phyloP scores from a whole-genome alignment of 2,888 invertebrate genomes.

The Drosophila nigricruria region DNA sequence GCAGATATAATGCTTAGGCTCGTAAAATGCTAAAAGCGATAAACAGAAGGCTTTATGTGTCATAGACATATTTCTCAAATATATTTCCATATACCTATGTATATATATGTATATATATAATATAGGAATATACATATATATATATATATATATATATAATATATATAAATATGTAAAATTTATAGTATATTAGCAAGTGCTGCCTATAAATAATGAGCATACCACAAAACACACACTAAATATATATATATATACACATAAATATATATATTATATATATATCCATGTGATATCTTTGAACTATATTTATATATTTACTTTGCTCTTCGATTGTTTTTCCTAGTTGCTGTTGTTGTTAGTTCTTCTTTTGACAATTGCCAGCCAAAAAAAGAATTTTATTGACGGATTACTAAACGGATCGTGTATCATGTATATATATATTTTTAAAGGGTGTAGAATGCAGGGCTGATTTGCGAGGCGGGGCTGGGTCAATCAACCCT shows the following conservation, averaged over 20 bases:
- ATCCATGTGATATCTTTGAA: slow-evolving; percentile 53
- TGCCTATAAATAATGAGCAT: slow-evolving; percentile 70
- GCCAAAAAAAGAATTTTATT: slow-evolving; percentile 30
- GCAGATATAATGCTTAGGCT: slow-evolving; percentile 62
- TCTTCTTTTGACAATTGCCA: slow-evolving; percentile 14
- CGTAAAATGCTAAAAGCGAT: slow-evolving; percentile 67
- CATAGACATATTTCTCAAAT: slow-evolving; percentile 27
- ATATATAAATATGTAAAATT: slow-evolving; percentile 12
- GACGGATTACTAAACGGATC: slow-evolving; percentile 39
- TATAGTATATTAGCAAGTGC: slow-evolving; percentile 58
- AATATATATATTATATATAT: not conserved
- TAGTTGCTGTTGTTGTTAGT: slow-evolving; percentile 2
- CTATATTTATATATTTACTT: slow-evolving; percentile 55
- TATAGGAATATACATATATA: slow-evolving; percentile 19
- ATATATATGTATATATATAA: slow-evolving; percentile 19
- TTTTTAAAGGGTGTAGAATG: slow-evolving; percentile 1
- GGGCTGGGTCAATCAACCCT: slow-evolving; percentile 29
- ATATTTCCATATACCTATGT: slow-evolving; percentile 22
- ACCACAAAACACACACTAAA: slow-evolving; percentile 18
- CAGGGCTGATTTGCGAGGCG: not conserved
- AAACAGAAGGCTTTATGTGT: slow-evolving; percentile 47
- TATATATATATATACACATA: not conserved
- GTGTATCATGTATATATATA: slow-evolving; percentile 9
- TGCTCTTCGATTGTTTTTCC: slow-evolving; percentile 13
- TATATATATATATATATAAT: slow-evolving; percentile 23